Conservation (phyloP, 35 echinoderm and acorn worm species). For the Nesometra sesokonis region DNA sequence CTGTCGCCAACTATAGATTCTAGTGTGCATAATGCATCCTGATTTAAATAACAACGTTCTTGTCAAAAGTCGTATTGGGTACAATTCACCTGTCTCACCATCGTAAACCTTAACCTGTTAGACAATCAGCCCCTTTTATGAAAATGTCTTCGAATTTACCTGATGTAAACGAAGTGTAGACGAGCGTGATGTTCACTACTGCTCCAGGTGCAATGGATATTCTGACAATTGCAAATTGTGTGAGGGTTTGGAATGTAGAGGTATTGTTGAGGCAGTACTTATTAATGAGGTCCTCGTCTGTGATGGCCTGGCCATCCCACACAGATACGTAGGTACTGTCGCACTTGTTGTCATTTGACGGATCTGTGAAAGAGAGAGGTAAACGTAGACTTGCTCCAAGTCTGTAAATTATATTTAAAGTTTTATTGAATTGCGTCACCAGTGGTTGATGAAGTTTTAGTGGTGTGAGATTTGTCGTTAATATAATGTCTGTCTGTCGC, state of each 20-base stretch:
- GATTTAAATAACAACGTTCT: too few relatives aligned
- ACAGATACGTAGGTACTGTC: constrained; percentile 13
- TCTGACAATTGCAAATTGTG: constrained; percentile 5
- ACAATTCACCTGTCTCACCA: too few relatives aligned
- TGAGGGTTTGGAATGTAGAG: background rate
- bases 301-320: constrained; percentile 14
- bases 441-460: too few relatives aligned
- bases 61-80: too few relatives aligned
- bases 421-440: background rate
- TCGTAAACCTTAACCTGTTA: too few relatives aligned
- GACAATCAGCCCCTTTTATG: too few relatives aligned
- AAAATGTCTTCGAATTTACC: too few relatives aligned
- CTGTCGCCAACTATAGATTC: too few relatives aligned
- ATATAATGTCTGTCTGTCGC: background rate
- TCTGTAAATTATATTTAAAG: background rate
- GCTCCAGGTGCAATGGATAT: background rate
- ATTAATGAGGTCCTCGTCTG: background rate
- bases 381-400: background rate
- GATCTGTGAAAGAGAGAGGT: background rate
- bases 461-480: too few relatives aligned
- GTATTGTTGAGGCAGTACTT: background rate
- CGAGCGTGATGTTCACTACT: constrained; percentile 16
- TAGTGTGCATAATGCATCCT: too few relatives aligned
- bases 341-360: background rate
- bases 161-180: constrained; percentile 13